Conservation (phyloP, 2,888 invertebrate species). For the Thelaira solivaga region DNA sequence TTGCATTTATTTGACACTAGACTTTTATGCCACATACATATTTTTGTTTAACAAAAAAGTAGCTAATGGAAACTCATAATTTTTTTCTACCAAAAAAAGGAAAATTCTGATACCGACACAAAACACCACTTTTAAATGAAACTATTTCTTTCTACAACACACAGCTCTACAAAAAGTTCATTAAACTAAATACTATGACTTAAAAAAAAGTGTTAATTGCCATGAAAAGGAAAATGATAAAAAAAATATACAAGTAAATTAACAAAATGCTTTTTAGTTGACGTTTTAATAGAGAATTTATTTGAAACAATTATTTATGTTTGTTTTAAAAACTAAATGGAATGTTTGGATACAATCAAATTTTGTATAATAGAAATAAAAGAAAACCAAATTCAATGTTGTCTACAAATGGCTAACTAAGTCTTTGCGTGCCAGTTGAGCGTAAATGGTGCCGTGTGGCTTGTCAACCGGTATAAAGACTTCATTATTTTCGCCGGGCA, state of each 20-base stretch:
- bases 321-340: slow-evolving; percentile 29
- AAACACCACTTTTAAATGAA: neutral
- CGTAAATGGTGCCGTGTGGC: slow-evolving; percentile 86
- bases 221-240: neutral
- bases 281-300: slow-evolving; percentile 41
- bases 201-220: slow-evolving; percentile 41
- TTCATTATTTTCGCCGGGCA: slow-evolving; percentile 82
- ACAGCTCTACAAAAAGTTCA: slow-evolving; percentile 9
- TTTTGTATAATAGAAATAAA: neutral
- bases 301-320: neutral
- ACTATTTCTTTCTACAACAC: neutral
- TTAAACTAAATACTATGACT: slow-evolving; percentile 12
- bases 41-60: neutral
- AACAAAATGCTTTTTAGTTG: slow-evolving; percentile 16
- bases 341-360: slow-evolving; percentile 1
- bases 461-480: slow-evolving; percentile 88
- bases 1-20: slow-evolving; percentile 3
- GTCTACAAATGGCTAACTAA: slow-evolving; percentile 71
- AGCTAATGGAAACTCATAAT: slow-evolving; percentile 20
- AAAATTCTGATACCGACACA: neutral
- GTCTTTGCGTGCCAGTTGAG: slow-evolving; percentile 81
- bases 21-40: neutral
- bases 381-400: neutral
- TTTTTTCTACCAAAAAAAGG: slow-evolving; percentile 1
- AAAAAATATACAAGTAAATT: neutral